A percentile compares a stretch with the other conserved stretches of the same genome.
These are phyloP conservation scores for Glaucidium brasilianum DNA, from an alignment of 2,113 vertebrate species.

Conservation along the genomic window DNA sequence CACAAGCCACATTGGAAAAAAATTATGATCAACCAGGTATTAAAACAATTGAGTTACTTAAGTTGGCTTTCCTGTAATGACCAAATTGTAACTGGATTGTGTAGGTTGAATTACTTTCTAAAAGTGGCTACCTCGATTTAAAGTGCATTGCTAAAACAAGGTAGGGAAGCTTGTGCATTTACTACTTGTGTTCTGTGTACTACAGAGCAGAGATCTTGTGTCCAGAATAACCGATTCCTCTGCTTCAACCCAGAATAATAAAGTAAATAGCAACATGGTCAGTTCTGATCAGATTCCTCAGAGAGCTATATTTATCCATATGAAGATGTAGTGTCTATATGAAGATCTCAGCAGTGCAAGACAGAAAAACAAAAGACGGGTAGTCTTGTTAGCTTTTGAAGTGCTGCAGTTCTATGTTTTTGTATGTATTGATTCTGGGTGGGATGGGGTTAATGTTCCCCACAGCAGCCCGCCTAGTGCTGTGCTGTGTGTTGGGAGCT, in stretches of 20 bases:
- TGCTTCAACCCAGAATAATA: background rate
- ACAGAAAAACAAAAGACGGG: background rate
- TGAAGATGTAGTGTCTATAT: background rate
- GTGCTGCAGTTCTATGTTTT: background rate
- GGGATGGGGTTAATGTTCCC: background rate
- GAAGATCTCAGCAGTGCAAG: no score
- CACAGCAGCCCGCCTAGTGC: background rate
- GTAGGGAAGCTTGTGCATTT: no score
- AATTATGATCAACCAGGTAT: background rate
- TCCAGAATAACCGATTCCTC: background rate
- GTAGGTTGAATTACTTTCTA: background rate
- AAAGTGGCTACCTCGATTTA: background rate
- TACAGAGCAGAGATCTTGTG: background rate
- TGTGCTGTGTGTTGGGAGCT: background rate
- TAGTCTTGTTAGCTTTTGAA: background rate
- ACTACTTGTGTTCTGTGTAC: background rate
- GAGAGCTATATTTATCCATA: background rate
- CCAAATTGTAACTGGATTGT: background rate
- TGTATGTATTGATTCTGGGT: background rate
- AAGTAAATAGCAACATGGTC: background rate
- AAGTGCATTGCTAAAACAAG: background rate
- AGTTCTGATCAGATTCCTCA: background rate
- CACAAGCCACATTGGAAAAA: background rate
- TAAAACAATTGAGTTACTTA: background rate
- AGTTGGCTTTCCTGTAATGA: background rate